Evolutionary conservation across 2,797 vertebrate genomes (phyloP).

Genomic region (Tenualosa ilisha): DNA sequence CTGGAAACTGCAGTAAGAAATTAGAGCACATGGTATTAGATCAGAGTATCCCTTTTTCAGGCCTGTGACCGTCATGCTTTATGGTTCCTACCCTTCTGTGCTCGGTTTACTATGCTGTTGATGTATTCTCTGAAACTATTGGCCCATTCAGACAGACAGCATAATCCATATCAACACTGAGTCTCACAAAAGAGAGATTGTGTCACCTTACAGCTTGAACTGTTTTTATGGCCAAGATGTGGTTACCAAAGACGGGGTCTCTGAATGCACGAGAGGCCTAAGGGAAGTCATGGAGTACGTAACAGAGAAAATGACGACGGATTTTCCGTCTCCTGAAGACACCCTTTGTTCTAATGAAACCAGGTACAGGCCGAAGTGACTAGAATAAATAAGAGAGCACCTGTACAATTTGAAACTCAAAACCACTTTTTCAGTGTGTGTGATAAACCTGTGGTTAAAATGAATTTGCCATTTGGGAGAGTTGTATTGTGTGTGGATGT

Average conservation of each 20-base stretch:
- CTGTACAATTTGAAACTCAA: background rate
- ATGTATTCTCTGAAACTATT: background rate
- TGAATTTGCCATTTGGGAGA: background rate
- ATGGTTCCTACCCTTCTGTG: background rate
- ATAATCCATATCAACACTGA: background rate
- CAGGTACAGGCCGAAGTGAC: background rate
- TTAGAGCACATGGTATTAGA: too few species aligned
- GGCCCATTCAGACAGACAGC: background rate
- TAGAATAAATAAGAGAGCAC: background rate
- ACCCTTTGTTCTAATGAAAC: too few species aligned
- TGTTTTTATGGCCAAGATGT: background rate
- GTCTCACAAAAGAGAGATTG: background rate
- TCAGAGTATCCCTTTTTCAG: too few species aligned
- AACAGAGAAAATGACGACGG: background rate
- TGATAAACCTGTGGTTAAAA: background rate
- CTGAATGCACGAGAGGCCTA: too few species aligned
- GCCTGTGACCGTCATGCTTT: background rate
- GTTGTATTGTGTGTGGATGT: background rate
- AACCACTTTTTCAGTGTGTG: background rate
- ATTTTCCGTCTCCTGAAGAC: background rate
- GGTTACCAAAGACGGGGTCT: background rate
- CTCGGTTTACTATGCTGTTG: background rate
- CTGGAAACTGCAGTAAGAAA: too few species aligned
- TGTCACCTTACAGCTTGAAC: too few species aligned
- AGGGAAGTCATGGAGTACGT: background rate